A percentile compares a stretch with the other conserved stretches of the same genome.
Evolutionary conservation across 2,888 invertebrate genomes (phyloP).

Genomic region (Caenorhabditis panamensis): DNA sequence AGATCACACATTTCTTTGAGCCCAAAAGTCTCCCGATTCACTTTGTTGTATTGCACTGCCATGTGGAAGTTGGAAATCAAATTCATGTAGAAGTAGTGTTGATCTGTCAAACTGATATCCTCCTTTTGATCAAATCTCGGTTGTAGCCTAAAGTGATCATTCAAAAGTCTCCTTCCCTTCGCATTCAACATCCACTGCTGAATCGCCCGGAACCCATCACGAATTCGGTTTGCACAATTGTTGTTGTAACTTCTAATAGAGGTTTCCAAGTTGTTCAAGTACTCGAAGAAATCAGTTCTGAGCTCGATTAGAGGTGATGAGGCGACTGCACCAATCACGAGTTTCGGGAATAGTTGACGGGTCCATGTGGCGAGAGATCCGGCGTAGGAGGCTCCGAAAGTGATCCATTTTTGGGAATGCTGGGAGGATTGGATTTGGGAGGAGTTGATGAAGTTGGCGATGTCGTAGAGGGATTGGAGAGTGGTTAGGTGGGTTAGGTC

Average conservation of each 20-base stretch:
- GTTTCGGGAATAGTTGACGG: constrained; percentile 89
- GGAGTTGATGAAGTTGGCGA: constrained; percentile 88
- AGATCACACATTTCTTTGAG: constrained; percentile 90
- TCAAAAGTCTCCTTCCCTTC: constrained; percentile 29
- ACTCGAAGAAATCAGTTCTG: constrained; percentile 81
- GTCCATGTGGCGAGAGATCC: constrained; percentile 70
- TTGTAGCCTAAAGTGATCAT: constrained; percentile 35
- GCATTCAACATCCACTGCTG: constrained; percentile 34
- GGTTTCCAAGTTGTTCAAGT: constrained; percentile 53
- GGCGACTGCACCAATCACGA: constrained; percentile 90
- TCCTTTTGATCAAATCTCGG: constrained; percentile 52
- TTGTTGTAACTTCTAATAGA: constrained; percentile 39
- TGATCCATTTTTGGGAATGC: constrained; percentile 86
- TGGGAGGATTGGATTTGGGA: constrained; percentile 84
- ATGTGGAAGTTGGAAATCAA: constrained; percentile 90
- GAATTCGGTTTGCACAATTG: constrained; percentile 51
- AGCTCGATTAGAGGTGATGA: constrained; percentile 92
- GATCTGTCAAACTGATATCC: constrained; percentile 79
- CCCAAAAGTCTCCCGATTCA: constrained; percentile 88
- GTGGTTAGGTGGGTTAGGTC: constrained; percentile 88
- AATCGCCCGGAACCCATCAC: constrained; percentile 43
- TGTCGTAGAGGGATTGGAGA: constrained; percentile 86
- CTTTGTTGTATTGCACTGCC: constrained; percentile 94
- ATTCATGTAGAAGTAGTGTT: constrained; percentile 89
- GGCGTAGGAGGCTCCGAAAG: constrained; percentile 90